Evolutionary conservation across 2,888 invertebrate genomes (phyloP).

Genomic region (Leucozona laternaria): DNA sequence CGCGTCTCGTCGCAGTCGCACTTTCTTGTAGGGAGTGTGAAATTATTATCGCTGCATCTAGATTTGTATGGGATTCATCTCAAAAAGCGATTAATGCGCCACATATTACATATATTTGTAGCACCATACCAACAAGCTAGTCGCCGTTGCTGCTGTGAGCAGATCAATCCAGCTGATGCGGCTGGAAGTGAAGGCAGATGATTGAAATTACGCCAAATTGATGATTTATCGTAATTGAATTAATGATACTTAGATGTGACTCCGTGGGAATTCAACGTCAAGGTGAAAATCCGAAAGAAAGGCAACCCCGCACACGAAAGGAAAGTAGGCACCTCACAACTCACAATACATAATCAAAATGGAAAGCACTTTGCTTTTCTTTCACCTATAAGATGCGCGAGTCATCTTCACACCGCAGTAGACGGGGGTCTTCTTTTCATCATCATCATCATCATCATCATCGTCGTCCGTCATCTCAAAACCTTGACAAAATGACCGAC

Average conservation of each 20-base stretch:
- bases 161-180: not conserved
- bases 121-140: slow-evolving; percentile 4
- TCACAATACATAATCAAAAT: slow-evolving; percentile 55
- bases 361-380: slow-evolving; percentile 60
- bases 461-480: not conserved
- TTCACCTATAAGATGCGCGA: slow-evolving; percentile 36
- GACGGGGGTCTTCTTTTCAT: not conserved
- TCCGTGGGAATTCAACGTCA: slow-evolving; percentile 71
- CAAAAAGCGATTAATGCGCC: slow-evolving; percentile 30
- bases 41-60: slow-evolving; percentile 63
- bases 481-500: slow-evolving; percentile 37
- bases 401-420: not conserved
- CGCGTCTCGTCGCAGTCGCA: slow-evolving; percentile 24
- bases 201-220: slow-evolving; percentile 66
- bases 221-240: slow-evolving; percentile 75
- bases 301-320: slow-evolving; percentile 58
- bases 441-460: not conserved
- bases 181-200: not conserved
- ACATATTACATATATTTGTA: slow-evolving; percentile 25
- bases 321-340: slow-evolving; percentile 50
- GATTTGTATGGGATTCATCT: slow-evolving; percentile 40
- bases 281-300: slow-evolving; percentile 71
- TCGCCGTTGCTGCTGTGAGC: not conserved
- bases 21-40: slow-evolving; percentile 69
- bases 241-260: slow-evolving; percentile 71